Base-by-base conservation (phyloP, 2,888 invertebrate species). In the Sclerodermus sp. region DNA sequence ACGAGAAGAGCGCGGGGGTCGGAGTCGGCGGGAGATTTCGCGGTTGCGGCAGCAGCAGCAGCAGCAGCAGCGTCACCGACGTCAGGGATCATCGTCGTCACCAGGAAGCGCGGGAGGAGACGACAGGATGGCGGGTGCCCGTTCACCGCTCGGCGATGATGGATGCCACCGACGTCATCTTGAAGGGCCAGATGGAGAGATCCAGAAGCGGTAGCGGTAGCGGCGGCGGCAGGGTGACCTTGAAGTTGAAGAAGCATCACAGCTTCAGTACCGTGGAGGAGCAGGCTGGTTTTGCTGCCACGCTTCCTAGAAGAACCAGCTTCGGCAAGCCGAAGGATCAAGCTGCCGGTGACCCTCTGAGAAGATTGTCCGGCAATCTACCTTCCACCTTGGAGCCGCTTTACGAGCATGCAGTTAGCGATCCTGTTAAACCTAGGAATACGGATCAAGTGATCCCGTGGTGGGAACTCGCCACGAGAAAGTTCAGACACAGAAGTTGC, bases 381-480 rank as follows among this genome's bases (percentile, higher is more conserved):
- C 68, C 70, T 6, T n/a, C n/a, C 3, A 58, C 64, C 17, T 70
- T 79, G 50, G 79, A 79, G 57, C 79, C 79, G n/a, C 68, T 79
- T 30, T 79, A 78, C 66, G 79, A 79, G 58, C 77, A 77, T 57
- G 76, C 76, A n/a, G 78, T 79, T 46, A 75, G 79, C 55, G 75
- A 72, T 74, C 78, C 64, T 17, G 72, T 74, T 13, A 72, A 64
- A 42, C 72, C 74, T 8, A 67, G 76, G 47, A 62, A 51, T 45
- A 50, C 53, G 31, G 61, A 67, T 31, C 64, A 57, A 53, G 64
- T 75, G 42, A 76, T 92, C 55, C 93, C 93, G 0, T 93, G 93
- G 93, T 93, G 91, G 87, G 93, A 93, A 79, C 78, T 92, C 65
- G 93, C 93, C 36, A 89, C 90, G 43, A 85, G 87, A 64, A 87